Conservation (phyloP, 2,113 vertebrate genomes). For the Trematocara nigrifrons region DNA sequence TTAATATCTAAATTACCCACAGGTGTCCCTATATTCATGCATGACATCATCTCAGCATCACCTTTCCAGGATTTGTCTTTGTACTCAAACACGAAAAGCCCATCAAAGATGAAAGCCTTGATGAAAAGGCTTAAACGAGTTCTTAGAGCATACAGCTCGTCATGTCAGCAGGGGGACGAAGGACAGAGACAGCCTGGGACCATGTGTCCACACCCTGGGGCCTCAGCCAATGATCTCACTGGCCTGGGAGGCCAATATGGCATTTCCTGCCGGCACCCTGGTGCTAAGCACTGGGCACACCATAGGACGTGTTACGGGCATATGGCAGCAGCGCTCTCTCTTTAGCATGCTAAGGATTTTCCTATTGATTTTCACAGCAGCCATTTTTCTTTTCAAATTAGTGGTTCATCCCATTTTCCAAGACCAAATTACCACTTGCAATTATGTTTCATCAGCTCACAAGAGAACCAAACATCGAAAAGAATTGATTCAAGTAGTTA, state of each 20-base stretch:
- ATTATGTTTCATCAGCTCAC: constrained; percentile 50
- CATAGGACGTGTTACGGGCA: constrained; percentile 18
- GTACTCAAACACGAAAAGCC: not conserved
- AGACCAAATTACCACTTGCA: constrained; percentile 20
- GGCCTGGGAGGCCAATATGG: constrained; percentile 54
- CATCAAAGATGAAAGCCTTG: not conserved
- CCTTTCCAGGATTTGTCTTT: not conserved
- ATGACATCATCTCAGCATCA: not conserved
- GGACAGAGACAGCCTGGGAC: constrained; percentile 25
- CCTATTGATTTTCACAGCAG: not conserved
- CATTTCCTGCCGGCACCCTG: constrained; percentile 50
- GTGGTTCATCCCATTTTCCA: not conserved
- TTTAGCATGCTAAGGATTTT: constrained; percentile 16
- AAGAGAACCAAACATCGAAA: not conserved
- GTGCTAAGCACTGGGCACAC: constrained; percentile 4
- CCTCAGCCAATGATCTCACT: constrained; percentile 43
- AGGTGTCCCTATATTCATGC: not conserved
- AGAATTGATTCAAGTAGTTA: constrained; percentile 1
- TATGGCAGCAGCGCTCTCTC: constrained; percentile 34
- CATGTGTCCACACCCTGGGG: constrained; percentile 64
- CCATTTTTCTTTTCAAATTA: not conserved
- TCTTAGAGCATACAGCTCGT: constrained; percentile 22
- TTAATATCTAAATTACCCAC: not conserved
- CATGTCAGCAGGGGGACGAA: constrained; percentile 35
- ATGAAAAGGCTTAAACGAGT: constrained; percentile 13